These are phyloP conservation scores for Ctenodactylus gundi DNA, from an alignment of 2,113 vertebrate species.

Conservation along the genomic window DNA sequence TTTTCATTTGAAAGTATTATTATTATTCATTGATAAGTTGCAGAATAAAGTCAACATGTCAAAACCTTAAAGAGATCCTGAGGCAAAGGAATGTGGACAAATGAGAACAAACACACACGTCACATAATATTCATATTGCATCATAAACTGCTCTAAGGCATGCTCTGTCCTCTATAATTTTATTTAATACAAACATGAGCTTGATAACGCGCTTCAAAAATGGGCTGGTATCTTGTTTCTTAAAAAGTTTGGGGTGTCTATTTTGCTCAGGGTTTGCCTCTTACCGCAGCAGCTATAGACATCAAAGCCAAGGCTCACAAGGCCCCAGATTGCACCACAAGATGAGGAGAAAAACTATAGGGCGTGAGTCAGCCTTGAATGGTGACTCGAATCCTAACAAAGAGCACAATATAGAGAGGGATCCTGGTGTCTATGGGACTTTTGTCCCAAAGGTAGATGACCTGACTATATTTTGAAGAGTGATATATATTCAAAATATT, in stretches of 20 bases:
- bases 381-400: no score
- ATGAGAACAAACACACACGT: background rate
- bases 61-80: conserved; percentile 51
- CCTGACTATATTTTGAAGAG: background rate
- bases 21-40: conserved; percentile 61
- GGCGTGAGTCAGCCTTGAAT: background rate
- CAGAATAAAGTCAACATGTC: conserved; percentile 52
- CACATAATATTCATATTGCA: conserved; percentile 34
- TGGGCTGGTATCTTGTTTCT: conserved; percentile 35
- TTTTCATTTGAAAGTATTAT: conserved; percentile 67
- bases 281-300: background rate
- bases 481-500: background rate
- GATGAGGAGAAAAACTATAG: conserved; percentile 6
- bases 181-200: conserved; percentile 32
- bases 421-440: background rate
- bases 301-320: conserved; percentile 26
- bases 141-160: conserved; percentile 2
- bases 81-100: conserved; percentile 28
- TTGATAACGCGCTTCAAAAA: background rate
- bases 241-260: background rate
- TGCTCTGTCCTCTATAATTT: conserved; percentile 46
- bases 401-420: background rate
- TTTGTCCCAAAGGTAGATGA: background rate
- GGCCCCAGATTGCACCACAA: background rate
- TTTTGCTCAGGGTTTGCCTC: background rate